A percentile compares a stretch with the other conserved stretches of the same genome.
Evolutionary conservation across 2,797 vertebrate genomes (phyloP).

Genomic region (Poecilia gillii): DNA sequence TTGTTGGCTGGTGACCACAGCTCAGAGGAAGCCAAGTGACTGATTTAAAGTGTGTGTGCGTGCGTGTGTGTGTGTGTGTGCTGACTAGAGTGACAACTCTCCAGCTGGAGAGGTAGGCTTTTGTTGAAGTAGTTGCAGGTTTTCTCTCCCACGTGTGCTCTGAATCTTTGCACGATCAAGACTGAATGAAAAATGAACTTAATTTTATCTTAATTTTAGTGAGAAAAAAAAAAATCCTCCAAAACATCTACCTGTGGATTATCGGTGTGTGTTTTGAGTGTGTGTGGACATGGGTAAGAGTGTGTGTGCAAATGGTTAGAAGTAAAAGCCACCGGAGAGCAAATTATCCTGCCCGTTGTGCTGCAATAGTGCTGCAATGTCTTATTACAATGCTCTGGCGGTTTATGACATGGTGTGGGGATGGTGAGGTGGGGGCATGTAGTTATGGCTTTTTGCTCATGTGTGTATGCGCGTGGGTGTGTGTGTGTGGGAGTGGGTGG

Average conservation of each 20-base stretch:
- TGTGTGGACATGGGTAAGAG: not conserved
- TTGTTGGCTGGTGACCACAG: slow-evolving; percentile 25
- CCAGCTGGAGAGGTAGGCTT: slow-evolving; percentile 55
- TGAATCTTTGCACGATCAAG: slow-evolving; percentile 11
- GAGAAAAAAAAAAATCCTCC: not conserved
- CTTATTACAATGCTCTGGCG: slow-evolving; percentile 15
- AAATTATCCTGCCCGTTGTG: slow-evolving; percentile 40
- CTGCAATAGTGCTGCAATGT: slow-evolving; percentile 58
- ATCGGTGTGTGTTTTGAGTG: not conserved
- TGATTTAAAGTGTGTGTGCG: slow-evolving; percentile 32
- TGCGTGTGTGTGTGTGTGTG: slow-evolving; percentile 2
- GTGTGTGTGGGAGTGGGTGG: slow-evolving; percentile 22
- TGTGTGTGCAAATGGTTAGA: slow-evolving; percentile 6
- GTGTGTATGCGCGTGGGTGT: not conserved
- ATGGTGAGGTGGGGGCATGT: slow-evolving; percentile 24
- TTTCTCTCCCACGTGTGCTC: slow-evolving; percentile 31
- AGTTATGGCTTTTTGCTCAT: slow-evolving; percentile 35
- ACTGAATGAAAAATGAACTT: slow-evolving; percentile 8
- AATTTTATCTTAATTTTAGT: not conserved
- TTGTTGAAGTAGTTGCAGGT: slow-evolving; percentile 45
- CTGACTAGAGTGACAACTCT: slow-evolving; percentile 64
- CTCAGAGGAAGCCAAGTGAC: slow-evolving; percentile 39
- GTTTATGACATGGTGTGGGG: slow-evolving; percentile 34
- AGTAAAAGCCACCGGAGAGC: slow-evolving; percentile 18
- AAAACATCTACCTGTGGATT: slow-evolving; percentile 3